Percentiles rank a stretch among this genome's conserved stretches.
Conservation (phyloP, 1,140 invertebrate species). For the Drosophila azteca region DNA sequence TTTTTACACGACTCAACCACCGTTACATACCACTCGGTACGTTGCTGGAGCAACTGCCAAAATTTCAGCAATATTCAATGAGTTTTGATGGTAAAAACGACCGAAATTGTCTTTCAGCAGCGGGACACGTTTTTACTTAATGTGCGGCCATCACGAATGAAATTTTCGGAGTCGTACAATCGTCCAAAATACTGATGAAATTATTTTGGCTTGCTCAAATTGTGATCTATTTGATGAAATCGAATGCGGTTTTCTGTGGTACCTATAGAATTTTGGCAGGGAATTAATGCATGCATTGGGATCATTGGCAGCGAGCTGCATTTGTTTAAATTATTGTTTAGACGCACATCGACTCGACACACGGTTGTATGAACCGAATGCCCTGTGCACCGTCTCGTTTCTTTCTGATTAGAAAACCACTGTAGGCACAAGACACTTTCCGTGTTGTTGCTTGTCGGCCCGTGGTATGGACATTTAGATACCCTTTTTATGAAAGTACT, state of each 20-base stretch:
- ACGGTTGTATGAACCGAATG: too few species aligned
- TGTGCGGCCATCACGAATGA: constrained; percentile 79
- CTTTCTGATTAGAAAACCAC: too few species aligned
- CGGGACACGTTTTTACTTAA: constrained; percentile 83
- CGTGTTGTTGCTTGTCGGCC: too few species aligned
- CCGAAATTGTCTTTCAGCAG: constrained; percentile 77
- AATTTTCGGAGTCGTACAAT: constrained; percentile 67
- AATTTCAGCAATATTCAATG: constrained; percentile 61
- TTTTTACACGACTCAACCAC: constrained; percentile 28
- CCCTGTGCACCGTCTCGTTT: too few species aligned
- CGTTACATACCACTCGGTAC: too few species aligned
- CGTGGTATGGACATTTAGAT: too few species aligned
- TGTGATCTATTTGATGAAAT: constrained; percentile 51
- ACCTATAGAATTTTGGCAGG: constrained; percentile 51
- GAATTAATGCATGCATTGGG: constrained; percentile 54
- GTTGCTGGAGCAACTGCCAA: too few species aligned
- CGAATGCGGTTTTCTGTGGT: constrained; percentile 51
- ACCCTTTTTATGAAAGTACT: too few species aligned
- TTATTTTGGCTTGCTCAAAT: constrained; percentile 65
- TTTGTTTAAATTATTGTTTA: constrained; percentile 41
- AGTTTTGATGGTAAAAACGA: constrained; percentile 66
- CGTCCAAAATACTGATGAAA: constrained; percentile 59
- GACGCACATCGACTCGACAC: too few species aligned
- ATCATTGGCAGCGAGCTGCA: constrained; percentile 29
- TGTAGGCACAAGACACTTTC: too few species aligned